These are phyloP conservation scores for Notolepis coatsorum DNA, from an alignment of 2,797 vertebrate genomes.

Conservation along the genomic window DNA sequence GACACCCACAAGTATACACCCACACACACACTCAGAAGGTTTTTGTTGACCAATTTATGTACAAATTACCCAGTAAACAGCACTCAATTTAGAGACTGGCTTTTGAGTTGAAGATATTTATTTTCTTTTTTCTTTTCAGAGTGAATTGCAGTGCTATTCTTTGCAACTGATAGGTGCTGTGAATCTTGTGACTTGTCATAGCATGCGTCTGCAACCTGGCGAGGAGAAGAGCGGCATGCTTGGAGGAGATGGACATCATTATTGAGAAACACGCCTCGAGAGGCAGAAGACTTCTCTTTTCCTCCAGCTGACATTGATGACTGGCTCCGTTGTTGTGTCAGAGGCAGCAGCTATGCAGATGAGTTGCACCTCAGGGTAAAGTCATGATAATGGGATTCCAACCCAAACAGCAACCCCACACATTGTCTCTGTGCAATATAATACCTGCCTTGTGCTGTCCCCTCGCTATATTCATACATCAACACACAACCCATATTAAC, in stretches of 20 bases:
- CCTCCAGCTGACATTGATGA: slow-evolving; percentile 66
- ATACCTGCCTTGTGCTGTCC: background rate
- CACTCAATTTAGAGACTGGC: background rate
- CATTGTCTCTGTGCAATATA: background rate
- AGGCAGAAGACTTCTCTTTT: slow-evolving; percentile 47
- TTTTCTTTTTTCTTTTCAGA: background rate
- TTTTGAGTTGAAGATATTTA: background rate
- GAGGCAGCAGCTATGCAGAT: slow-evolving; percentile 66
- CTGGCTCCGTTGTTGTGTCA: slow-evolving; percentile 61
- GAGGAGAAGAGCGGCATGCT: slow-evolving; percentile 40
- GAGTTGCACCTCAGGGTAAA: slow-evolving; percentile 63
- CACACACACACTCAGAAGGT: background rate
- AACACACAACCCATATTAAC: background rate
- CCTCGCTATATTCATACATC: background rate
- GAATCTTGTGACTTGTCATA: slow-evolving; percentile 1
- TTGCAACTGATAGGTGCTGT: background rate
- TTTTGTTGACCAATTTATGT: slow-evolving; percentile 2
- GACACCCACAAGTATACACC: background rate
- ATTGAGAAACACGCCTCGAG: slow-evolving; percentile 52
- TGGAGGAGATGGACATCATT: slow-evolving; percentile 63
- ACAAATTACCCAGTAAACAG: slow-evolving; percentile 4
- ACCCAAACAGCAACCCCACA: slow-evolving; percentile 53
- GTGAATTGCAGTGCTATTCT: background rate
- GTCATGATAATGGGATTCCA: slow-evolving; percentile 62
- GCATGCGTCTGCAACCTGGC: slow-evolving; percentile 23